A percentile compares a stretch with the other conserved stretches of the same genome.
Conservation (phyloP, 1,140 invertebrate species). For the Teleogryllus occipitalis region DNA sequence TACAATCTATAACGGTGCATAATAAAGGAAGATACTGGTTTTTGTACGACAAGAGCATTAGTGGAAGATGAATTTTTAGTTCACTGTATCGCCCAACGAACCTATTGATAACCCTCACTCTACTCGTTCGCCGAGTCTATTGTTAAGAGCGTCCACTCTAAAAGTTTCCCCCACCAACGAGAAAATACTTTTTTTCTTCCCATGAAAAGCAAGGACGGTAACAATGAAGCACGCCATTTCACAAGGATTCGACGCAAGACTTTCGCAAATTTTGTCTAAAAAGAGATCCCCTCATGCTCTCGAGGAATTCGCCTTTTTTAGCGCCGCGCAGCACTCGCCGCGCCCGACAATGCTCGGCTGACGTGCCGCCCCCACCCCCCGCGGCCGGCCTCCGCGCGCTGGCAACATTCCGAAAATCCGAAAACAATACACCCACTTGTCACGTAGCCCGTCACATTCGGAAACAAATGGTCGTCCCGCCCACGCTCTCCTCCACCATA, state of each 20-base stretch:
- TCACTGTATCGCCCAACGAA: too few species aligned
- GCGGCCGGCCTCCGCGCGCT: not conserved
- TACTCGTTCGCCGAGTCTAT: not conserved
- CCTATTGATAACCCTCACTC: not conserved
- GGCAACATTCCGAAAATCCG: not conserved
- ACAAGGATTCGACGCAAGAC: not conserved
- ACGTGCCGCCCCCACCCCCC: too few species aligned
- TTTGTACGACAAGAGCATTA: too few species aligned
- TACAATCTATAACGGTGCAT: too few species aligned
- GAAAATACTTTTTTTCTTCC: not conserved
- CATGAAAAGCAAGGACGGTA: not conserved
- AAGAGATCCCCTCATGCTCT: not conserved
- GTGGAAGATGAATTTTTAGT: too few species aligned
- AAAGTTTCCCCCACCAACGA: not conserved
- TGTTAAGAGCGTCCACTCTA: not conserved
- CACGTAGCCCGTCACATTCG: not conserved
- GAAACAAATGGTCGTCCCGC: not conserved
- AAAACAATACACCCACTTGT: conserved; percentile 1
- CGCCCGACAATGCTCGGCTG: not conserved
- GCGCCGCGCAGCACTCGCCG: not conserved
- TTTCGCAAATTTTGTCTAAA: not conserved
- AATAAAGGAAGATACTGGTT: too few species aligned
- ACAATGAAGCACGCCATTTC: not conserved
- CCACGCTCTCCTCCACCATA: not conserved
- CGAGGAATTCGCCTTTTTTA: not conserved